Evolutionary conservation across 1,140 invertebrate species (phyloP).

Genomic region (Lasioglossum baleicum): DNA sequence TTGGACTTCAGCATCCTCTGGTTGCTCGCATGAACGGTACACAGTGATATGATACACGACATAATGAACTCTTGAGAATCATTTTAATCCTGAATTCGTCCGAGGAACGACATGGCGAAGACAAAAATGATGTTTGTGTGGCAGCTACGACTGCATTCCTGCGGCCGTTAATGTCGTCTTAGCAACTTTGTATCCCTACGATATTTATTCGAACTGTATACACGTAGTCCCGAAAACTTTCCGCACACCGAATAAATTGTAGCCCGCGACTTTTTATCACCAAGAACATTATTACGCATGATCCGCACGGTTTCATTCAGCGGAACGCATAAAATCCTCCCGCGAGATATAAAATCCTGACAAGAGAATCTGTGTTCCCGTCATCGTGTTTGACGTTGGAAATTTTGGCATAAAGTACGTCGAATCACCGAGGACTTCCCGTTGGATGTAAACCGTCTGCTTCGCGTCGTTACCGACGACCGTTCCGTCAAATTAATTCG

Average conservation of each 20-base stretch:
- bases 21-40: not conserved
- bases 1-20: not conserved
- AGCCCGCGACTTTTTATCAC: not conserved
- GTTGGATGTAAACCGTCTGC: slow-evolving; percentile 16
- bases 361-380: not conserved
- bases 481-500: slow-evolving; percentile 34
- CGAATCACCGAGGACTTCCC: not conserved
- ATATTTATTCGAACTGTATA: no score
- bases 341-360: not conserved
- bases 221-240: no score
- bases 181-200: no score
- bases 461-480: slow-evolving; percentile 21
- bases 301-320: not conserved
- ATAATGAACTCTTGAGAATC: no score
- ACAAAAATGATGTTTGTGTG: no score
- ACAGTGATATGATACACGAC: no score
- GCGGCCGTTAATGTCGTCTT: no score
- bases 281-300: not conserved
- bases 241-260: no score
- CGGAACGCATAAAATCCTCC: not conserved
- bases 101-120: no score
- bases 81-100: no score
- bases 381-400: not conserved
- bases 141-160: no score
- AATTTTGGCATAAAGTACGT: slow-evolving; percentile 24